Evolutionary conservation across 2,113 vertebrate genomes (phyloP).

Genomic region (Rhynchopsitta pachyrhyncha): DNA sequence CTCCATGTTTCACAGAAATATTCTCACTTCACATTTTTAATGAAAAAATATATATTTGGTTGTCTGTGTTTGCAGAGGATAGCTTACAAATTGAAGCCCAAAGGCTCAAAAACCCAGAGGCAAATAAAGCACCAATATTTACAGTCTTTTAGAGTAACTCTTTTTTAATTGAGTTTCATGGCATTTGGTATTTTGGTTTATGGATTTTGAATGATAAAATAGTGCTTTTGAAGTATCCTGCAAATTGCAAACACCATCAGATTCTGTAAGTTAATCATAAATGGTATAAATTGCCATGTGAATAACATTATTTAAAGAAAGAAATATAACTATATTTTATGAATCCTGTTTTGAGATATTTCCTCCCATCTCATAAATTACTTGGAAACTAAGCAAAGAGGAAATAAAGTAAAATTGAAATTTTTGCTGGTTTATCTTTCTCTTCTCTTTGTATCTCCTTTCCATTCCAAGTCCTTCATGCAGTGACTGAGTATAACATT

Average conservation of each 20-base stretch:
- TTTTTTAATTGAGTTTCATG: background rate
- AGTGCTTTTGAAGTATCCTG: background rate
- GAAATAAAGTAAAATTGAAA: background rate
- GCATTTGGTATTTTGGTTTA: background rate
- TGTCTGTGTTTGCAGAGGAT: background rate
- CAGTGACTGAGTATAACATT: background rate
- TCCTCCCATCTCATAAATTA: background rate
- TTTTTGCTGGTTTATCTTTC: background rate
- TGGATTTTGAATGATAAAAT: background rate
- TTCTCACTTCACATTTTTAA: background rate
- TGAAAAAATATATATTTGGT: background rate
- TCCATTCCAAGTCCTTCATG: background rate
- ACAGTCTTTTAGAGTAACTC: background rate
- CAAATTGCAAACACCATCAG: background rate
- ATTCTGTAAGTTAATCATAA: background rate
- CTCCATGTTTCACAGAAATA: background rate
- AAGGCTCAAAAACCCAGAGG: background rate
- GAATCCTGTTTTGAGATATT: background rate
- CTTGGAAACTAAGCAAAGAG: background rate
- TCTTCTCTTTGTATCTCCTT: background rate
- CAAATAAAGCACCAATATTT: background rate
- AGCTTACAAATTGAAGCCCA: background rate
- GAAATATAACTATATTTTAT: background rate
- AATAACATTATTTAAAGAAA: background rate
- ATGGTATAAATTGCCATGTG: background rate